These are phyloP conservation scores for Gymnogyps californianus DNA, from an alignment of 2,113 vertebrate genomes.

Conservation along the genomic window DNA sequence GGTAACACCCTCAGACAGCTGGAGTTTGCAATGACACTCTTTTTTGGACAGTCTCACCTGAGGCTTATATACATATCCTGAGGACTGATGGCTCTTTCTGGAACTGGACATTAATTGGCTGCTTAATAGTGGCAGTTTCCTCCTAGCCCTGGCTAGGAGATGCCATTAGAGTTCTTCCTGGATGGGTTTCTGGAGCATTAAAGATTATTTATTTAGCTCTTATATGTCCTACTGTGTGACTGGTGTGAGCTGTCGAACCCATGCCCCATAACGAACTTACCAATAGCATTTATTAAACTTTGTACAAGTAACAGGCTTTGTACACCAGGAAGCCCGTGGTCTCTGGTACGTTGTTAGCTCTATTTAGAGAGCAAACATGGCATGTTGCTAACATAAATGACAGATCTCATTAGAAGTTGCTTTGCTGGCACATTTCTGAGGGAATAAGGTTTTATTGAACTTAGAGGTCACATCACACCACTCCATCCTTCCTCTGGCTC, in stretches of 20 bases:
- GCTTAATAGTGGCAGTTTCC: background rate
- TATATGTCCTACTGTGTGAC: background rate
- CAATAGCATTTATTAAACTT: background rate
- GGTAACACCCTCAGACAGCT: background rate
- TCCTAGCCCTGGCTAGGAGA: background rate
- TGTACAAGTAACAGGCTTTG: background rate
- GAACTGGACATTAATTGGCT: background rate
- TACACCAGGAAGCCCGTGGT: background rate
- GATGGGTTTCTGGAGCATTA: background rate
- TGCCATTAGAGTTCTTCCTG: background rate
- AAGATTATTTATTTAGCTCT: background rate
- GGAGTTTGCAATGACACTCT: background rate
- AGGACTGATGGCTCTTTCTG: background rate
- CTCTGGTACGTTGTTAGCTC: background rate
- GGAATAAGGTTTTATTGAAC: background rate
- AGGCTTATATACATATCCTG: background rate
- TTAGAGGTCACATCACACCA: background rate
- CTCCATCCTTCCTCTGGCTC: background rate
- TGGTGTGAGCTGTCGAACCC: background rate
- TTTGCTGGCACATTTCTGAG: background rate
- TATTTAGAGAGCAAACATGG: background rate
- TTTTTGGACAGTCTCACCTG: background rate
- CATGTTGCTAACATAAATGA: background rate
- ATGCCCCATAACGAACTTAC: background rate
- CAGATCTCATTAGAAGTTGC: background rate